These are phyloP conservation scores for Amazona guildingii DNA, from an alignment of 2,113 vertebrate genomes.

Conservation along the genomic window DNA sequence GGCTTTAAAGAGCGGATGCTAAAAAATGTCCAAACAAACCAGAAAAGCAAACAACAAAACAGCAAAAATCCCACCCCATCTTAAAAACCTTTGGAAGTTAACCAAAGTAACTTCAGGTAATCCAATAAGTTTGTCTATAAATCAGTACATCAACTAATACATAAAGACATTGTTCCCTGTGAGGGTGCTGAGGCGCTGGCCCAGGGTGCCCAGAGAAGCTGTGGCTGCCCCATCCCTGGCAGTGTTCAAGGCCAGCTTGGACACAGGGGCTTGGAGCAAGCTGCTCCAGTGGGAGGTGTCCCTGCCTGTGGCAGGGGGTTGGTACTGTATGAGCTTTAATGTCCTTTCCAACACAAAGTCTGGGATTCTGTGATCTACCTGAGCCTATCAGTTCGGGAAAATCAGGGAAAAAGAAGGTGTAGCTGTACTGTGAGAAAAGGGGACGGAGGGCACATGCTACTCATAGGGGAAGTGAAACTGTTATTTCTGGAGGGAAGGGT, in stretches of 20 bases:
- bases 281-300: neutral
- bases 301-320: neutral
- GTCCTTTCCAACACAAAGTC: neutral
- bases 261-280: no score
- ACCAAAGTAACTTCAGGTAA: neutral
- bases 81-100: neutral
- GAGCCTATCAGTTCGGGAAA: neutral
- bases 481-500: neutral
- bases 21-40: neutral
- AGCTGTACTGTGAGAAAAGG: neutral
- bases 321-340: rapidly evolving
- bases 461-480: neutral
- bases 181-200: neutral
- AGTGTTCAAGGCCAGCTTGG: neutral
- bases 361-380: neutral
- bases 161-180: neutral
- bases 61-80: neutral
- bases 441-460: neutral
- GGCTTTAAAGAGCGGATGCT: neutral
- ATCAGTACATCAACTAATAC: neutral
- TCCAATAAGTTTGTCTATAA: neutral
- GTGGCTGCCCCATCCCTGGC: neutral
- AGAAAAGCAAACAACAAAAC: neutral
- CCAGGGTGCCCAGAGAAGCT: neutral
- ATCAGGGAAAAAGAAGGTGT: rapidly evolving